phyloP scores from a whole-genome alignment of 2,888 invertebrate species.

The Xestoiulus laeticollis region DNA sequence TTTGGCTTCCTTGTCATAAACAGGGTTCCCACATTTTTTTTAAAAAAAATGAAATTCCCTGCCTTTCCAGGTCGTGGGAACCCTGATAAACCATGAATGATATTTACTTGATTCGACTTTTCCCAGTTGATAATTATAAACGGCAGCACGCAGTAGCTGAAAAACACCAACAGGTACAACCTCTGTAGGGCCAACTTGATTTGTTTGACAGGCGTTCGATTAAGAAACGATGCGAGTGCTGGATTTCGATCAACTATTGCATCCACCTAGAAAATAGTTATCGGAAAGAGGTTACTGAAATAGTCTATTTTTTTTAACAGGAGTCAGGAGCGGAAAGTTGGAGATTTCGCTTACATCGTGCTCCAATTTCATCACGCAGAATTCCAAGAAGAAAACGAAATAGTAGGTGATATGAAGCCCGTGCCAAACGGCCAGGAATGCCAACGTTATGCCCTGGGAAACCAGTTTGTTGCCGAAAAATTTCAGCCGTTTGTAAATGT shows the following conservation, averaged over 20 bases:
- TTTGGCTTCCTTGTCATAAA: too few relatives aligned
- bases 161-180: constrained; percentile 79
- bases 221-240: constrained; percentile 62
- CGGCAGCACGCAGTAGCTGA: constrained; percentile 79
- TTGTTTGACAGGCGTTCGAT: constrained; percentile 64
- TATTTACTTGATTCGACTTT: constrained; percentile 32
- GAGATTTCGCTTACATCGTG: constrained; percentile 52
- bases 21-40: too few relatives aligned
- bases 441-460: constrained; percentile 83
- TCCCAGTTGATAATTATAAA: constrained; percentile 48
- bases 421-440: constrained; percentile 95
- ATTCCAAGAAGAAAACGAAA: constrained; percentile 90
- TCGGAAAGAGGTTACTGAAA: too few relatives aligned
- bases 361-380: constrained; percentile 73
- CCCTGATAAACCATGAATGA: background rate
- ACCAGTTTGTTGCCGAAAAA: constrained; percentile 82
- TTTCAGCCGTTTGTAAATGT: constrained; percentile 91
- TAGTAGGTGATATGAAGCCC: constrained; percentile 95
- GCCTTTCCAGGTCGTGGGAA: too few relatives aligned
- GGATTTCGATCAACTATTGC: constrained; percentile 56
- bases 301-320: too few relatives aligned
- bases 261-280: constrained; percentile 58
- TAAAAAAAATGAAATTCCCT: too few relatives aligned
- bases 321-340: too few relatives aligned
- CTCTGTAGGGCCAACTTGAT: constrained; percentile 72